Conservation (phyloP, 2,797 vertebrate genomes). For the Remorina albescens region DNA sequence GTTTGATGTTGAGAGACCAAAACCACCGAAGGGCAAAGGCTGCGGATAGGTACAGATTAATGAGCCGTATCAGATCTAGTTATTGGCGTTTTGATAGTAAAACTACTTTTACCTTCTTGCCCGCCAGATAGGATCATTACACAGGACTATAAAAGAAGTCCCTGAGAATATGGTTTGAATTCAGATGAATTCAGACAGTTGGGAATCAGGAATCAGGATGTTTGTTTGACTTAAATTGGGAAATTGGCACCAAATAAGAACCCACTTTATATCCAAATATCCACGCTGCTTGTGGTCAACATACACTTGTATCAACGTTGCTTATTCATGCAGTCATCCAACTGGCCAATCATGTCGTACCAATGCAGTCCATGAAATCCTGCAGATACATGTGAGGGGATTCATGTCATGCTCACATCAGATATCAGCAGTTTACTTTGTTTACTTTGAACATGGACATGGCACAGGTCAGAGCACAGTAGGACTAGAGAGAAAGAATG, state of each 20-base stretch:
- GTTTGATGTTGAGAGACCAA: constrained; percentile 5
- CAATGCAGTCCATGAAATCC: not conserved
- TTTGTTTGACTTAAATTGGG: not conserved
- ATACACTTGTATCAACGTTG: not conserved
- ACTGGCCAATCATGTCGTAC: not conserved
- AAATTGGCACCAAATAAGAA: not conserved
- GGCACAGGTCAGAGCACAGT: not conserved
- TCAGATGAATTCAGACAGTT: constrained; percentile 5
- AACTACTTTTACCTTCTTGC: constrained; percentile 14
- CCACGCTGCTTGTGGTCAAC: not conserved
- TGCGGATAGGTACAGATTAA: constrained; percentile 7
- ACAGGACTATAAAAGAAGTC: constrained; percentile 10
- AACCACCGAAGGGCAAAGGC: not conserved
- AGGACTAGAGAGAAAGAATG: not conserved
- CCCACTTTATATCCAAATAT: not conserved
- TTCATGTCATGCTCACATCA: not conserved
- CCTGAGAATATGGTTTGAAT: constrained; percentile 28
- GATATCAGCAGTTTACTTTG: not conserved
- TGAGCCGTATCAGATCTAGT: constrained; percentile 29
- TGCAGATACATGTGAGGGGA: not conserved
- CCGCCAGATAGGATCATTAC: constrained; percentile 29
- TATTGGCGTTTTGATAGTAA: constrained; percentile 27
- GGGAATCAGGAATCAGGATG: not conserved
- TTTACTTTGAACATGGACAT: not conserved
- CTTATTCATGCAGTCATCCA: not conserved